Conservation (phyloP, 2,888 invertebrate species). For the Drosophila lacicola region DNA sequence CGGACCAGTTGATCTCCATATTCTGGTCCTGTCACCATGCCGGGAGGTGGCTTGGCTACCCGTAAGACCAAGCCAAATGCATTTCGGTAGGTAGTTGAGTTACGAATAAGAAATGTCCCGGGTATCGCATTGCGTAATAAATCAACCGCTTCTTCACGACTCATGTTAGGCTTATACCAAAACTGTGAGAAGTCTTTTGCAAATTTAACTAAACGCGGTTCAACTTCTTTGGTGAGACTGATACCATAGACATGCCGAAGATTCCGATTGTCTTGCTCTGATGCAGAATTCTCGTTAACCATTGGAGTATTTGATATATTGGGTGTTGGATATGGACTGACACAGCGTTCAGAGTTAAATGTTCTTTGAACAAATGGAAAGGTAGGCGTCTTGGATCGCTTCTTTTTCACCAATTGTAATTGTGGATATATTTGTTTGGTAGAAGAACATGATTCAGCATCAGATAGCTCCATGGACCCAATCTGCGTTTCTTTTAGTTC, state of each 20-base stretch:
- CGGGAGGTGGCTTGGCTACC: slow-evolving; percentile 93
- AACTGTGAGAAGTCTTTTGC: slow-evolving; percentile 97
- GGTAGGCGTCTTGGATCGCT: slow-evolving; percentile 94
- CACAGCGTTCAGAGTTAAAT: slow-evolving; percentile 88
- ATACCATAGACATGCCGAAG: slow-evolving; percentile 63
- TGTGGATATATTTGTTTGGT: background rate
- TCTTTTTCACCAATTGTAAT: slow-evolving; percentile 62
- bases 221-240: slow-evolving; percentile 91
- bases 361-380: slow-evolving; percentile 95
- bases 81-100: slow-evolving; percentile 90
- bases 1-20: slow-evolving; percentile 93
- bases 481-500: slow-evolving; percentile 31
- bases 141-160: slow-evolving; percentile 96
- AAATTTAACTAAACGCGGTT: slow-evolving; percentile 92
- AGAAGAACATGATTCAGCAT: slow-evolving; percentile 11
- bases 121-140: slow-evolving; percentile 94
- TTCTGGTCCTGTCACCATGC: slow-evolving; percentile 85
- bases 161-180: slow-evolving; percentile 99
- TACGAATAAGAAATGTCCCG: slow-evolving; percentile 98
- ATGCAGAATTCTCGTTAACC: background rate
- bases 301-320: slow-evolving; percentile 1
- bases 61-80: slow-evolving; percentile 98
- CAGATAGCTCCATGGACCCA: slow-evolving; percentile 49
- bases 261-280: background rate
- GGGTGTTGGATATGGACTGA: slow-evolving; percentile 67